Conservation (phyloP, 2,888 invertebrate species). For the Diachrysia chrysitis region DNA sequence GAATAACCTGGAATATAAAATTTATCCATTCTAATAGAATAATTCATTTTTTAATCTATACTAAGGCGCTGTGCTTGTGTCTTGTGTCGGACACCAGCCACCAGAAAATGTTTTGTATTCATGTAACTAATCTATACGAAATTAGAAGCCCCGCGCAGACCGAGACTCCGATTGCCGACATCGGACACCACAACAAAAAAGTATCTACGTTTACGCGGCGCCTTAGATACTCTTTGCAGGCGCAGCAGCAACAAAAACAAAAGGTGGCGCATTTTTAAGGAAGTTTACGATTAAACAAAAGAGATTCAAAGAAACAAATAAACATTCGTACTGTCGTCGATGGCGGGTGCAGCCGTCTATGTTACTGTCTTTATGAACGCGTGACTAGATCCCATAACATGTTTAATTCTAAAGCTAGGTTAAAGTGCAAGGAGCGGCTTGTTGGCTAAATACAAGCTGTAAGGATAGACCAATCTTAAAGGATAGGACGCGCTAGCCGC, state of each 20-base stretch:
- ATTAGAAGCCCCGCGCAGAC: no score
- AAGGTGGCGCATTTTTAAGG: neutral
- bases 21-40: no score
- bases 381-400: slow-evolving; percentile 37
- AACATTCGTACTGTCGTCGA: neutral
- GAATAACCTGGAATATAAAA: no score
- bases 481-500: neutral
- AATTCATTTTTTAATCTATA: no score
- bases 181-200: no score
- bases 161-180: no score
- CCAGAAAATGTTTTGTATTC: no score
- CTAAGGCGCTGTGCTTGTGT: no score
- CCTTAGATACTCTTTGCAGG: no score
- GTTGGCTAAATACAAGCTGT: neutral
- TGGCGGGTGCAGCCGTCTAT: slow-evolving; percentile 27
- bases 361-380: slow-evolving; percentile 19
- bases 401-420: slow-evolving; percentile 20
- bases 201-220: no score
- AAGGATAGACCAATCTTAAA: neutral
- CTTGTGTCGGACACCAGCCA: no score
- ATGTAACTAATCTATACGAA: no score
- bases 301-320: neutral
- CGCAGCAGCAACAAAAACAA: neutral
- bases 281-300: neutral
- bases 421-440: neutral